A percentile compares a stretch with the other conserved stretches of the same genome.
Evolutionary conservation across 2,797 vertebrate genomes (phyloP).

Genomic region (Manis crassicaudata): DNA sequence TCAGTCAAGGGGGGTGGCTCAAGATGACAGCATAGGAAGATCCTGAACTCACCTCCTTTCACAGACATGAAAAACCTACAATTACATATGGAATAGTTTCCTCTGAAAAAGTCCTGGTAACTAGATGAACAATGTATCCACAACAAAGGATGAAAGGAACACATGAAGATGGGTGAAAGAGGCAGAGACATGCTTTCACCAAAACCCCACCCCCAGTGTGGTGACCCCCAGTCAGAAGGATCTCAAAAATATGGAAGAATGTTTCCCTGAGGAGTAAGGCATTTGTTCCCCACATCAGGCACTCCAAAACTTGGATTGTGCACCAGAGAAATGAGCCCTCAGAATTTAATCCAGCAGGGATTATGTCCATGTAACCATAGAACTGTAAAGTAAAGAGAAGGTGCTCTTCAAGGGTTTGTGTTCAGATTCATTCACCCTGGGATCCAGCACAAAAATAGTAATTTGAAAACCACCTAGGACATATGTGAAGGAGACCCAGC

Average conservation of each 20-base stretch:
- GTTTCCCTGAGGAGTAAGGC: not conserved
- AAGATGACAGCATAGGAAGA: no score
- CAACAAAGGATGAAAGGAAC: not conserved
- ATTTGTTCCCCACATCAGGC: not conserved
- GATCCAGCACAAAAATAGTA: no score
- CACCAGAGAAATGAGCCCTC: not conserved
- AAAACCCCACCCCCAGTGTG: not conserved
- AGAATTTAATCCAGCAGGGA: not conserved
- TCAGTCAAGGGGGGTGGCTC: not conserved
- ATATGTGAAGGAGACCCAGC: no score
- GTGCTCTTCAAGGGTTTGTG: no score
- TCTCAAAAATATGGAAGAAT: no score
- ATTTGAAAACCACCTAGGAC: no score
- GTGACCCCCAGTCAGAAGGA: not conserved
- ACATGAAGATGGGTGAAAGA: not conserved
- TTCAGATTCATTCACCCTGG: no score
- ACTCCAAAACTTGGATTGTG: not conserved
- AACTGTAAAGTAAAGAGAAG: no score
- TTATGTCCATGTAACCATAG: not conserved
- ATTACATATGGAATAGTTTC: not conserved
- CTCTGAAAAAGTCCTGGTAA: not conserved
- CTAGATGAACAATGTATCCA: not conserved
- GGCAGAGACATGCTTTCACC: not conserved
- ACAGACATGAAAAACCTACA: no score
- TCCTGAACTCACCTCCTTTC: no score